Conservation (phyloP, 2,888 invertebrate species). For the Yponomeuta sedellus region DNA sequence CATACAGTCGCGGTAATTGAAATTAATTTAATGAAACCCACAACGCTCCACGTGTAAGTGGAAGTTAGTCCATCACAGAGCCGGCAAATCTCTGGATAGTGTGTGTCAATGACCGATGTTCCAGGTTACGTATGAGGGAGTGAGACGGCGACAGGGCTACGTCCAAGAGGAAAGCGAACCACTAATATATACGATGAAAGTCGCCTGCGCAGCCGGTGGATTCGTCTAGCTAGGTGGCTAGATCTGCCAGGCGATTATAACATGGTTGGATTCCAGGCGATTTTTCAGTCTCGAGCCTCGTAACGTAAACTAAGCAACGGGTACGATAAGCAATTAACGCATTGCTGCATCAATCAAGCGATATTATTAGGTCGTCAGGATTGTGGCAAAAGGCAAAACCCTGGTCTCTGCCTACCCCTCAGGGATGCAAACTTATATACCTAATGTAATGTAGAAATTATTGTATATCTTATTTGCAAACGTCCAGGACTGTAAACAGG, state of each 20-base stretch:
- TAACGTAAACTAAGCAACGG: too few species aligned
- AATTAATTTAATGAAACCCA: constrained; percentile 17
- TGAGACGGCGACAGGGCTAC: constrained; percentile 47
- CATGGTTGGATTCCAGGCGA: not conserved
- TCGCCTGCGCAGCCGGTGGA: constrained; percentile 21
- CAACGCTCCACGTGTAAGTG: constrained; percentile 5
- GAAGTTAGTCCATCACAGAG: constrained; percentile 20
- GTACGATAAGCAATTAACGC: too few species aligned
- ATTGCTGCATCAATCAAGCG: too few species aligned
- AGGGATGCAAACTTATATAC: too few species aligned
- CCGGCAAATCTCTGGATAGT: constrained; percentile 46
- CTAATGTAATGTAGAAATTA: too few species aligned
- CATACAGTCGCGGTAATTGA: not conserved
- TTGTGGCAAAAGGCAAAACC: too few species aligned
- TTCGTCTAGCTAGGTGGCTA: constrained; percentile 5
- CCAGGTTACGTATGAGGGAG: constrained; percentile 48
- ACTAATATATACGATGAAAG: constrained; percentile 58
- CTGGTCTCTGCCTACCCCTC: too few species aligned
- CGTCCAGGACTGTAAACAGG: too few species aligned
- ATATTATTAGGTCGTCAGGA: too few species aligned
- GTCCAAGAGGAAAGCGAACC: constrained; percentile 69
- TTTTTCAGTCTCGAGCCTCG: not conserved
- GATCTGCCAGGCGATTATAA: not conserved
- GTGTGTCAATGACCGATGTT: constrained; percentile 62
- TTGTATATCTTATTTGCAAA: too few species aligned